Percentiles rank a stretch among this genome's conserved stretches.
phyloP scores from a whole-genome alignment of 2,113 vertebrate genomes.

The Pachyramphus minor region DNA sequence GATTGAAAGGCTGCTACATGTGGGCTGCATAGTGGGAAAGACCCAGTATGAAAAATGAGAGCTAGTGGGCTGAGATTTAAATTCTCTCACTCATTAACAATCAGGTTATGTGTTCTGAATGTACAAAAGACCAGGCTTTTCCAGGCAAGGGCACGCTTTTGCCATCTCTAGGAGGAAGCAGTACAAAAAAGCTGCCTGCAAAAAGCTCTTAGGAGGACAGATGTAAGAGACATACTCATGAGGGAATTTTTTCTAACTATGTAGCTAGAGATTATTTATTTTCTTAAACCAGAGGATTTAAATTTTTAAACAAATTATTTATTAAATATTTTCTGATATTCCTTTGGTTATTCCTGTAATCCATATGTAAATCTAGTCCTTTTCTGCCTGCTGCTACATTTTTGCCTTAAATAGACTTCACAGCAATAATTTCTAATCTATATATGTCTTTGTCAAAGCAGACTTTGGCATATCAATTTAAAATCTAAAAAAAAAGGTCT shows the following conservation, averaged over 20 bases:
- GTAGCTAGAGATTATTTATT: not conserved
- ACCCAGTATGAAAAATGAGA: not conserved
- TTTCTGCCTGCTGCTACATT: not conserved
- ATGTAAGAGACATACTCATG: not conserved
- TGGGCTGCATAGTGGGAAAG: not conserved
- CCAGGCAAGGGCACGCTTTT: not conserved
- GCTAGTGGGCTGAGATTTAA: not conserved
- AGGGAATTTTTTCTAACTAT: not conserved
- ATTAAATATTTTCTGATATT: not conserved
- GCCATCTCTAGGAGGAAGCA: not conserved
- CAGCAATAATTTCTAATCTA: not conserved
- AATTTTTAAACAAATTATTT: conserved; percentile 4
- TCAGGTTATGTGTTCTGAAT: not conserved
- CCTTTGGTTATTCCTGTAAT: not conserved
- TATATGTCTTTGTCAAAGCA: not conserved
- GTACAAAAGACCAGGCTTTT: not conserved
- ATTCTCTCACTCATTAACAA: not conserved
- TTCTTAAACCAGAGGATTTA: not conserved
- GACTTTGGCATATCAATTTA: not conserved
- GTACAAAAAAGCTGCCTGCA: not conserved
- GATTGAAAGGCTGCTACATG: not conserved
- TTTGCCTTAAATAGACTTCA: not conserved
- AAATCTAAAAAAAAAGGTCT: not conserved
- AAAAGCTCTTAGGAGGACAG: not conserved
- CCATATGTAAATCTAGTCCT: not conserved